Evolutionary conservation across 2,797 vertebrate genomes (phyloP).

Genomic region (Paguma larvata): DNA sequence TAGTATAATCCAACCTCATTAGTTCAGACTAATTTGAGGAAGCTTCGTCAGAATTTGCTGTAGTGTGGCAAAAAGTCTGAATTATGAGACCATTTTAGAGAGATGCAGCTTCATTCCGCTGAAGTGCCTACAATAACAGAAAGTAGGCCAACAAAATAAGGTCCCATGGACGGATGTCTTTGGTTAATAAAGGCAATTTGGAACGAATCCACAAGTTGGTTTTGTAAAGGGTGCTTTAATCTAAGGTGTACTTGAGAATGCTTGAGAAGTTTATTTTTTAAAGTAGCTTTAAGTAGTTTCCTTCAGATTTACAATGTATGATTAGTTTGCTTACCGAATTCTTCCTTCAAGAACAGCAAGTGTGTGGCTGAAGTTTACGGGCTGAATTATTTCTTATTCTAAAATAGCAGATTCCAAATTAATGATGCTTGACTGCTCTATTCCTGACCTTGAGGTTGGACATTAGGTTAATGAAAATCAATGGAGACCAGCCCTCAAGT

Average conservation of each 20-base stretch:
- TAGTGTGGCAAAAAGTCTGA: neutral
- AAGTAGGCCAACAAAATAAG: neutral
- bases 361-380: neutral
- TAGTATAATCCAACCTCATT: neutral
- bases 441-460: conserved; percentile 37
- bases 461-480: conserved; percentile 59
- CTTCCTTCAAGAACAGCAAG: neutral
- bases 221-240: neutral
- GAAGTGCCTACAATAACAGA: neutral
- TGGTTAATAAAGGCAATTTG: neutral
- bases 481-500: neutral
- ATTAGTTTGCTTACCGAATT: conserved; percentile 17
- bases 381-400: conserved; percentile 50
- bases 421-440: neutral
- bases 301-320: conserved; percentile 40
- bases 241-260: neutral
- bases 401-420: conserved; percentile 50
- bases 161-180: neutral
- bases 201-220: neutral
- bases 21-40: neutral
- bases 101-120: neutral
- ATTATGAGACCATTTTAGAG: conserved; percentile 5
- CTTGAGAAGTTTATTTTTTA: conserved; percentile 21
- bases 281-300: conserved; percentile 53
- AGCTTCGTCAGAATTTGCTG: neutral